These are phyloP conservation scores for Centropristis striata DNA, from an alignment of 2,113 vertebrate species.

Conservation along the genomic window DNA sequence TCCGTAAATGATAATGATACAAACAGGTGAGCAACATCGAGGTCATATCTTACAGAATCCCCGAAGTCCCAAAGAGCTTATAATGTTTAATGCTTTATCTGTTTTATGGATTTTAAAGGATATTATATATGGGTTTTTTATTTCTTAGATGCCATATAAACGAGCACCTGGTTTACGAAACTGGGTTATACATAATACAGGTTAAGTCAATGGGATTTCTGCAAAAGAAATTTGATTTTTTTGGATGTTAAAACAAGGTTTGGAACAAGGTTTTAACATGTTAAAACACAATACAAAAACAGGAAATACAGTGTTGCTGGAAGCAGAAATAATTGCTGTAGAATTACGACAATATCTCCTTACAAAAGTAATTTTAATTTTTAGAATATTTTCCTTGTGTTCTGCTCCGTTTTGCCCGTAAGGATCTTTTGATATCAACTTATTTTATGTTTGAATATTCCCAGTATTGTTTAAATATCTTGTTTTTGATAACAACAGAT, in stretches of 20 bases:
- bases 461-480: no score
- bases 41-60: neutral
- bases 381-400: no score
- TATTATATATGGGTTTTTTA: neutral
- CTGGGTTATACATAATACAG: neutral
- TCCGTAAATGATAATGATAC: neutral
- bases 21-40: neutral
- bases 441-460: no score
- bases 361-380: no score
- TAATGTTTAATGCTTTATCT: neutral
- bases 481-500: no score
- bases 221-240: neutral
- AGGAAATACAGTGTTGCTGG: neutral
- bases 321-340: neutral
- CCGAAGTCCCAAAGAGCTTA: neutral
- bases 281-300: neutral
- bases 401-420: no score
- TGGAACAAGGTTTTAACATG: neutral
- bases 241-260: neutral
- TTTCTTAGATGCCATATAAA: neutral
- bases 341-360: no score
- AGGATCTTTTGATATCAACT: no score
- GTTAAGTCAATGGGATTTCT: no score
- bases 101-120: neutral
- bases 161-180: no score